phyloP scores from a whole-genome alignment of 2,888 invertebrate genomes.

The Yponomeuta evonymella region DNA sequence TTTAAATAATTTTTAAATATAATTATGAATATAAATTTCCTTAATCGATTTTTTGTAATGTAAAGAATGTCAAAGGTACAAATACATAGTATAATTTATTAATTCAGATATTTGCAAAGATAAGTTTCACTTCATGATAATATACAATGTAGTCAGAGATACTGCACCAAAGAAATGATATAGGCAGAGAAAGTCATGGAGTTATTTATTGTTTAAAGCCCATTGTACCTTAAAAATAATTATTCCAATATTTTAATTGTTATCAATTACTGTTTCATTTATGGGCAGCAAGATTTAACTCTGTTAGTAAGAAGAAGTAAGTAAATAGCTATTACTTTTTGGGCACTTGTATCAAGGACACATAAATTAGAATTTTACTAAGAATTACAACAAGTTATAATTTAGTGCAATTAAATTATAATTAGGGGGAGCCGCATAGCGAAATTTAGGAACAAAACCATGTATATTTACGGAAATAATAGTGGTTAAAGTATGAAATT shows the following conservation, averaged over 20 bases:
- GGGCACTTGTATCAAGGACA: slow-evolving; percentile 2
- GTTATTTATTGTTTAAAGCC: slow-evolving; percentile 39
- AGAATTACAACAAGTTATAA: slow-evolving; percentile 2
- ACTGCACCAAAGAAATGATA: slow-evolving; percentile 72
- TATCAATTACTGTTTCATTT: slow-evolving; percentile 34
- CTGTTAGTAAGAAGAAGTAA: slow-evolving; percentile 16
- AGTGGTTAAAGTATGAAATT: too few relatives aligned
- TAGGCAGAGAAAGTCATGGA: slow-evolving; percentile 25
- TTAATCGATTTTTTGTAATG: neutral
- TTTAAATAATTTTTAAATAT: neutral
- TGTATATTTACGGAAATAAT: neutral
- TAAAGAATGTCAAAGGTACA: slow-evolving; percentile 51
- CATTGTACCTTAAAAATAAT: slow-evolving; percentile 34
- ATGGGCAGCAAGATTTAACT: slow-evolving; percentile 25
- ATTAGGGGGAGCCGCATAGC: neutral
- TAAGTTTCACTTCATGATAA: slow-evolving; percentile 54
- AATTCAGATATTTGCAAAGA: slow-evolving; percentile 28
- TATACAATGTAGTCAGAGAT: slow-evolving; percentile 73
- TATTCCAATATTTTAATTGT: neutral
- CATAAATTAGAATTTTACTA: neutral
- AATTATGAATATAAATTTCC: neutral
- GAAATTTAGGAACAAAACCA: neutral
- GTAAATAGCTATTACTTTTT: slow-evolving; percentile 11
- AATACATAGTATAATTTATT: slow-evolving; percentile 25
- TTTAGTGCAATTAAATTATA: neutral